Evolutionary conservation across 2,888 invertebrate species (phyloP).

Genomic region (Spisula solida): DNA sequence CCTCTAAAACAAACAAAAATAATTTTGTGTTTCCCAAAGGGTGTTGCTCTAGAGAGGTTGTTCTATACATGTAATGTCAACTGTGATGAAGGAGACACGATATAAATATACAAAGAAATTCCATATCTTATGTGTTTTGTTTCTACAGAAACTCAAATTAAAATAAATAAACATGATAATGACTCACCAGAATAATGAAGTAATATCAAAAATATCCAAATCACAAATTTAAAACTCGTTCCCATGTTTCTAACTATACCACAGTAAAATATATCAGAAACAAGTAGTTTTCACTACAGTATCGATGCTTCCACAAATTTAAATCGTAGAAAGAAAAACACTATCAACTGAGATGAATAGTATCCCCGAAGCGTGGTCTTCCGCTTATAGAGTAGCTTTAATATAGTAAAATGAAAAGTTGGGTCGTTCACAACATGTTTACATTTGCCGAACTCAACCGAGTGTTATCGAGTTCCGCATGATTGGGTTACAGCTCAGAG

Average conservation of each 20-base stretch:
- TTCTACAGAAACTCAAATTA: not conserved
- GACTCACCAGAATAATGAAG: not conserved
- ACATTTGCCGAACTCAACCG: slow-evolving; percentile 5
- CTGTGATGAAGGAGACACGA: too few relatives aligned
- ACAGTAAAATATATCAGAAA: not conserved
- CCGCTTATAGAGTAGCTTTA: not conserved
- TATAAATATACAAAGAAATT: too few relatives aligned
- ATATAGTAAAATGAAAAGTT: not conserved
- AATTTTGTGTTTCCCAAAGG: too few relatives aligned
- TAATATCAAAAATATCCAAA: slow-evolving; percentile 14
- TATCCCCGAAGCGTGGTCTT: not conserved
- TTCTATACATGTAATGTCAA: too few relatives aligned
- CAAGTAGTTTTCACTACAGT: not conserved
- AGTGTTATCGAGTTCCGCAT: not conserved
- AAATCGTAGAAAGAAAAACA: too few relatives aligned
- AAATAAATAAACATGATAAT: not conserved
- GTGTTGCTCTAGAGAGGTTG: too few relatives aligned
- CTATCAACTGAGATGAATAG: too few relatives aligned
- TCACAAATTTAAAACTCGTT: not conserved
- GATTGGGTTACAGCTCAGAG: slow-evolving; percentile 2
- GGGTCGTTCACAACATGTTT: not conserved
- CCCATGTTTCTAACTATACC: not conserved
- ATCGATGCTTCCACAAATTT: not conserved
- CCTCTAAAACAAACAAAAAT: too few relatives aligned
- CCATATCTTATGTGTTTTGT: too few relatives aligned